phyloP scores from a whole-genome alignment of 37 sponge, comb jelly and placozoan genomes.

The Bolinopsis microptera region DNA sequence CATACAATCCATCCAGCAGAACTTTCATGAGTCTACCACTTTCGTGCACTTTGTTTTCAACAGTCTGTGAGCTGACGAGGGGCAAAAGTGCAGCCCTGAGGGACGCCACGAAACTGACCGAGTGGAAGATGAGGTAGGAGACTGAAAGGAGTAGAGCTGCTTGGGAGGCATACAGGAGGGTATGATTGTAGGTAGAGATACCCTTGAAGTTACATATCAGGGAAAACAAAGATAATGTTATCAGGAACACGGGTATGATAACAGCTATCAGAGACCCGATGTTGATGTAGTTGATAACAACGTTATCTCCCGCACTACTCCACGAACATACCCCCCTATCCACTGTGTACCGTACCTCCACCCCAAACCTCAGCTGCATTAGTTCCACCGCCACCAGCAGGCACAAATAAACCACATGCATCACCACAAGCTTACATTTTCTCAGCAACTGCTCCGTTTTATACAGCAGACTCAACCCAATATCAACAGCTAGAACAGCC shows the following conservation, averaged over 20 bases:
- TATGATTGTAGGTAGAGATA: background rate
- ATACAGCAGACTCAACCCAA: background rate
- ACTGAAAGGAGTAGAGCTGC: background rate
- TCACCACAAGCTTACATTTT: background rate
- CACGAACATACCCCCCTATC: background rate
- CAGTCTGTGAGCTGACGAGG: background rate
- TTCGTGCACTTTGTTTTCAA: background rate
- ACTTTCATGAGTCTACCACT: background rate
- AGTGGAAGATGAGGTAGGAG: background rate
- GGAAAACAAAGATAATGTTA: background rate
- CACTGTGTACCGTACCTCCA: background rate
- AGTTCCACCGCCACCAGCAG: background rate
- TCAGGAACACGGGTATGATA: background rate
- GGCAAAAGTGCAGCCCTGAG: background rate
- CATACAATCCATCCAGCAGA: background rate
- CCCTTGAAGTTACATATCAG: background rate
- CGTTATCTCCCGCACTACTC: background rate
- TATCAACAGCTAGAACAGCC: background rate
- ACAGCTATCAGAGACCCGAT: background rate
- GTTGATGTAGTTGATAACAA: background rate
- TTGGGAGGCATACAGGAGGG: background rate
- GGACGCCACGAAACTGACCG: background rate
- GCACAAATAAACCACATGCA: background rate
- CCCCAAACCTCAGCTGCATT: background rate
- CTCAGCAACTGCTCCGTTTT: background rate